phyloP scores from a whole-genome alignment of 2,113 vertebrate species.

The Psammodynastes pulverulentus region DNA sequence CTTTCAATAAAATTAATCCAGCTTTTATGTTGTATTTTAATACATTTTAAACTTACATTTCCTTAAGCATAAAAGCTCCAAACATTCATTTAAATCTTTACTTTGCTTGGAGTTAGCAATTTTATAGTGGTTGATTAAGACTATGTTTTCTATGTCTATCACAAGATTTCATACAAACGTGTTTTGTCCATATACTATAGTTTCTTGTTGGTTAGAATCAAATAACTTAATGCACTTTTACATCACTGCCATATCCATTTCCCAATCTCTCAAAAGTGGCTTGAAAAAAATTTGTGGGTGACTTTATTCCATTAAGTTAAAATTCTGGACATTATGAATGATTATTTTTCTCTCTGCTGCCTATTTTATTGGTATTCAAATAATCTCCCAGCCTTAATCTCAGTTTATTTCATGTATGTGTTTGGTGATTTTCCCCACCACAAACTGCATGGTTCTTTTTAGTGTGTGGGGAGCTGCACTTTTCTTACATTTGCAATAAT shows the following conservation, averaged over 20 bases:
- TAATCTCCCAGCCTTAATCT: background rate
- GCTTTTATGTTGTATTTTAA: background rate
- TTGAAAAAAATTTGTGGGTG: background rate
- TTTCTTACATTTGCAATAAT: background rate
- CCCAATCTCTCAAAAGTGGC: background rate
- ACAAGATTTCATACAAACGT: background rate
- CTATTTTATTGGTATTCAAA: background rate
- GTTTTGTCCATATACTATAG: background rate
- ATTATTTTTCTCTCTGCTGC: background rate
- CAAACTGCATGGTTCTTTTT: background rate
- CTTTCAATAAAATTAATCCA: background rate
- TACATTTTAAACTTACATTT: background rate
- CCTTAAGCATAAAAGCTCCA: background rate
- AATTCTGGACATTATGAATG: background rate
- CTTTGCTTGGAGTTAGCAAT: background rate
- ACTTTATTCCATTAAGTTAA: background rate
- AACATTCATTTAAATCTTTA: background rate
- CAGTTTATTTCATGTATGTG: background rate
- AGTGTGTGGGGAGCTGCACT: background rate
- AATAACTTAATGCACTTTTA: background rate
- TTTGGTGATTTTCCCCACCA: background rate
- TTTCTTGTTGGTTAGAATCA: background rate
- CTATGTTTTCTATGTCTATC: background rate
- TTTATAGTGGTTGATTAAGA: background rate
- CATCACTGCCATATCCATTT: background rate